Percentiles rank a stretch among this genome's conserved stretches.
Conservation (phyloP, 2,888 invertebrate genomes). For the Carpatolechia fugitivella region DNA sequence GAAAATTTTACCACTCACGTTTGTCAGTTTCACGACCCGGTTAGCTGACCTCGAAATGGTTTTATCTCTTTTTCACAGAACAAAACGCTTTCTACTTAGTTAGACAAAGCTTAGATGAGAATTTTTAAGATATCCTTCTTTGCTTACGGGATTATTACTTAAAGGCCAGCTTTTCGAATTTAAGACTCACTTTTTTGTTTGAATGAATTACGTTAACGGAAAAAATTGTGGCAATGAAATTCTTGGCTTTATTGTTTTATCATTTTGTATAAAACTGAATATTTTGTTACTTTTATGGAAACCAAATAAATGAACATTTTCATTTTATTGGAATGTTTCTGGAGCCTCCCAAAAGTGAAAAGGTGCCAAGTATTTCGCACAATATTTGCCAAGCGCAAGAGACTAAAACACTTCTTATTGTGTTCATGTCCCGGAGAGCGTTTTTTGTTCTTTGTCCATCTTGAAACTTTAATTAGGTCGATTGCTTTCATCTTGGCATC, state of each 20-base stretch:
- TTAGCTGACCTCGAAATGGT: conserved; percentile 5
- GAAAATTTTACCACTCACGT: not conserved
- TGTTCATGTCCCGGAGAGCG: not conserved
- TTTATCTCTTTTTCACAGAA: conserved; percentile 4
- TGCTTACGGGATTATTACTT: not conserved
- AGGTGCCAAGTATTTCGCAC: not conserved
- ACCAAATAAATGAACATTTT: no score
- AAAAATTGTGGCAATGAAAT: no score
- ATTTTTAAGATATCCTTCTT: not conserved
- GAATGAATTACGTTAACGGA: no score
- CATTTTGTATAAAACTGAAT: no score
- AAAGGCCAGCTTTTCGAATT: not conserved
- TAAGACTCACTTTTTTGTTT: no score
- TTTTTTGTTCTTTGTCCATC: conserved; percentile 13
- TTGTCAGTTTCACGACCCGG: no score
- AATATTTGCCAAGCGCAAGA: conserved; percentile 2
- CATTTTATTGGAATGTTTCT: not conserved
- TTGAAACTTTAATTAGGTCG: conserved; percentile 21
- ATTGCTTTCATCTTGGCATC: conserved; percentile 21
- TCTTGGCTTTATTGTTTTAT: no score
- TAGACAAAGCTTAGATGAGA: not conserved
- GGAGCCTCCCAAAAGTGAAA: not conserved
- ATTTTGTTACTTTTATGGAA: no score
- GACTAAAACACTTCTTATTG: conserved; percentile 1
- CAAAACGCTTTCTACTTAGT: conserved; percentile 7